These are phyloP conservation scores for Phocoena phocoena DNA, from an alignment of 2,113 vertebrate genomes.

Conservation along the genomic window DNA sequence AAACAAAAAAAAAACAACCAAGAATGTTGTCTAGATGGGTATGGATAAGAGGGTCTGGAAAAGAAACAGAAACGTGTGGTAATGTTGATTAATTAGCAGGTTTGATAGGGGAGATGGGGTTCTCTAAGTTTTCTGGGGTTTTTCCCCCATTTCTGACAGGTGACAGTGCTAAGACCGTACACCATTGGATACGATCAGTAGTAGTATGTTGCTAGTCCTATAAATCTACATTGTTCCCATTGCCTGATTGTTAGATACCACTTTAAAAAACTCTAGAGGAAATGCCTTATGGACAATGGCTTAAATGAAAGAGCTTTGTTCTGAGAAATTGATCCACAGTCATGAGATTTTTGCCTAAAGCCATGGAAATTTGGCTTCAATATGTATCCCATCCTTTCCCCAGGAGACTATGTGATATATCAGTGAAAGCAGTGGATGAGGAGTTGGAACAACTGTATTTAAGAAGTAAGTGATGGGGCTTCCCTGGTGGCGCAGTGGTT, in stretches of 20 bases:
- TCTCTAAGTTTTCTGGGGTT: constrained; percentile 6
- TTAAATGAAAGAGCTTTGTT: not conserved
- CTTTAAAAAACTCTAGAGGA: constrained; percentile 13
- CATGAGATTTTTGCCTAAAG: not conserved
- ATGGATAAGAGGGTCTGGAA: not conserved
- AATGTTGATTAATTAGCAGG: constrained; percentile 57
- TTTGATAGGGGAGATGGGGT: constrained; percentile 61
- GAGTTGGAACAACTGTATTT: not conserved
- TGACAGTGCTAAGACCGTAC: not conserved
- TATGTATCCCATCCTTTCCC: not conserved
- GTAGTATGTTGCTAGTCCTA: not conserved
- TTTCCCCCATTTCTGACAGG: not conserved
- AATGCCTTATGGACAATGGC: not conserved
- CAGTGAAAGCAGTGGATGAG: not conserved
- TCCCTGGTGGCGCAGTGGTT: no score
- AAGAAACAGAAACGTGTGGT: constrained; percentile 49
- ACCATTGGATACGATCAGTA: no score
- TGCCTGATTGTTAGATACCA: not conserved
- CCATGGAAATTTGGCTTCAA: not conserved
- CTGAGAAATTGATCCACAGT: not conserved
- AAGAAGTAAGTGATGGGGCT: not conserved
- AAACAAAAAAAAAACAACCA: not conserved
- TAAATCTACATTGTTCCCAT: not conserved
- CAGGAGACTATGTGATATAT: not conserved
- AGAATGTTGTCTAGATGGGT: constrained; percentile 19